Evolutionary conservation across 1,140 invertebrate species (phyloP), one percentile per base, ranked within the genome.

Genomic region (Papilio glaucus): DNA sequence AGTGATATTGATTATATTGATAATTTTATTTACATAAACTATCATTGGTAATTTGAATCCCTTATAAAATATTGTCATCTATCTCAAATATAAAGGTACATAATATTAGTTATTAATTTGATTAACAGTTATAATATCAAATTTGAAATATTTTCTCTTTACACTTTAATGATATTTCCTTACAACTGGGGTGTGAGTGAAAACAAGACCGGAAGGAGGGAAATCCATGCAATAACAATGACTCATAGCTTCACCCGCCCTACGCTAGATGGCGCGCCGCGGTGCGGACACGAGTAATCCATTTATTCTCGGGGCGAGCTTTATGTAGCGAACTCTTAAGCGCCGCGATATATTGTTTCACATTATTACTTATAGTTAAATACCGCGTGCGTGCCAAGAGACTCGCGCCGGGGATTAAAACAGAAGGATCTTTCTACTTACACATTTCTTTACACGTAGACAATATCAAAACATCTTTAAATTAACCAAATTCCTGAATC

Each of bases 211-310:
- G 89, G 89, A 89, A 91, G 85, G 82, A 83, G 86, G 85, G 83
- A 91, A 88, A 90, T 91, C 87, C 85, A 75, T 77, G 86, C 85
- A 92, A 92, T 92, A 92, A 92, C 87, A 90, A 90, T 92, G 91
- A 92, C 85, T 92, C 88, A 92, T 88, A 89, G 88, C 86, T 86
- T 78, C 85, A 61, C 79, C 78, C 78, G 77, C 89, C 90, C 90
- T 89, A 89, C 89, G 84, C 89, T 87, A 92, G 90, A 92, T 92
- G 88, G 85, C 84, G 85, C 75, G 72, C 81, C 65, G 83, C 82
- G 89, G 86, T 60, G 83, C 83, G 89, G 86, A 92, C 90, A 92
- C 85, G 91, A 92, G 87, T 92, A 91, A 92, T 92, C 90, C 90
- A 91, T 92, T 92, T 92, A 89, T 90, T 90, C 90, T 90, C 85